Evolutionary conservation across 1,140 invertebrate species (phyloP), one percentile per base, ranked within the genome.

Genomic region (Akabosia matsudoensis): DNA sequence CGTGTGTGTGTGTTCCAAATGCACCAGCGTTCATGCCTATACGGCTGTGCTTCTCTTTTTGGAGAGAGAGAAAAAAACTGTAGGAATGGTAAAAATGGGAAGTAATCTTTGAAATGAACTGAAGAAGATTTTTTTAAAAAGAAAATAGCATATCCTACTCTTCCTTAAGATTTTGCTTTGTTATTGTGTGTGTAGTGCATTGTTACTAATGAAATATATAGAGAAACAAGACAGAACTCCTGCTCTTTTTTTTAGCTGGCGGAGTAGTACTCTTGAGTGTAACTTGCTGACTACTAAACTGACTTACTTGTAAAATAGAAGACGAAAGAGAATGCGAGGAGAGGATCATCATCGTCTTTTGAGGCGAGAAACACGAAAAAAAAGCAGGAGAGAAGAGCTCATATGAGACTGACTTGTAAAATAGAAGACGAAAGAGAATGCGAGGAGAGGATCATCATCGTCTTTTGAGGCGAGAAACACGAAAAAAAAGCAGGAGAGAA

Each of bases 41-140:
- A n/a, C n/a, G n/a, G n/a, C n/a, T 45, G 18, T 45, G 37, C 37
- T 18, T 45, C 37, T 45, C 37, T 45, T 18, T 45, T 45, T 16
- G 54, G 13, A 56, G 10, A 67, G 31, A 67, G 31, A 28, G 61
- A 31, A 61, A 67, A 30, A n/a, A n/a, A n/a, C n/a, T n/a, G n/a
- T n/a, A n/a, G n/a, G n/a, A n/a, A n/a, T n/a, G n/a, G 61, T 24
- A 67, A 61, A 61, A 67, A 67, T 67, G 61, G 61, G 61, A 67
- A 67, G 61, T 67, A 67, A 67, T 67, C 26, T 67, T 67, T 67
- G 26, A 67, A 67, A 67, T 67, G 61, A 67, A 67, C 26, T 67
- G 61, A 67, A 30, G 61, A 67, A 30, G 24, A 67, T 30, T 67
- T 61, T 61, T 61, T 67, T 24, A n/a, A n/a, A 67, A 67, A 67